phyloP scores from a whole-genome alignment of 2,888 invertebrate species.

The Adelognathus sp. region DNA sequence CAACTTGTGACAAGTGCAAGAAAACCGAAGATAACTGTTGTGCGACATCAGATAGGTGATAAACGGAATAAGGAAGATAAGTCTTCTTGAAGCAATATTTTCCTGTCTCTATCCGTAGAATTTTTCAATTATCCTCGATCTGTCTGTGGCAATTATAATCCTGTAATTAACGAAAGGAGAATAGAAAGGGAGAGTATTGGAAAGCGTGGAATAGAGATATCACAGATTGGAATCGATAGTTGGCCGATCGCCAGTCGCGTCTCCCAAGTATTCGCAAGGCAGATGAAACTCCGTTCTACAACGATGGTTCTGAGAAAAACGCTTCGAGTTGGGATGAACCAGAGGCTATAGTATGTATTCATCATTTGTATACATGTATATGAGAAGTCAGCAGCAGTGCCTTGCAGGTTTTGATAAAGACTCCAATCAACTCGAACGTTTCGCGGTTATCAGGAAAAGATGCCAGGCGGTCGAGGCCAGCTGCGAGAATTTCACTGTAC shows the following conservation, averaged over 20 bases:
- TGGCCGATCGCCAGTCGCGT: slow-evolving; percentile 49
- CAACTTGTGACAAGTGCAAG: too few species aligned
- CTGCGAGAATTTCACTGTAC: not conserved
- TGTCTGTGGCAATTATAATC: slow-evolving; percentile 43
- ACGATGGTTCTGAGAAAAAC: not conserved
- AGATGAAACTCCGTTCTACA: slow-evolving; percentile 36
- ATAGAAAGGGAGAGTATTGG: slow-evolving; percentile 63
- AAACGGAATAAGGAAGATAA: not conserved
- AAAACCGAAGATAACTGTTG: too few species aligned
- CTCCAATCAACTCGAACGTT: slow-evolving; percentile 3
- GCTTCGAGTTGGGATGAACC: slow-evolving; percentile 10
- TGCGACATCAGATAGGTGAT: slow-evolving; percentile 4
- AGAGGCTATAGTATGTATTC: not conserved
- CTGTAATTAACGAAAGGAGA: slow-evolving; percentile 45
- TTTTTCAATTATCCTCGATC: slow-evolving; percentile 51
- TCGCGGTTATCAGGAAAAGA: not conserved
- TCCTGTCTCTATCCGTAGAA: not conserved
- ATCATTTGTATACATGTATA: not conserved
- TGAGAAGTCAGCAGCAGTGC: slow-evolving; percentile 19
- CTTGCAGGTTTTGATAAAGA: slow-evolving; percentile 14
- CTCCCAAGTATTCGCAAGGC: not conserved
- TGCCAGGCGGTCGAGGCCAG: slow-evolving; percentile 17
- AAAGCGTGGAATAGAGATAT: slow-evolving; percentile 37
- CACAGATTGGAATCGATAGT: slow-evolving; percentile 32
- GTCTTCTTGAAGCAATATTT: slow-evolving; percentile 32